Evolutionary conservation across 2,113 vertebrate species (phyloP), one percentile per base, ranked within the genome.

Genomic region (Amphiprion ocellaris): DNA sequence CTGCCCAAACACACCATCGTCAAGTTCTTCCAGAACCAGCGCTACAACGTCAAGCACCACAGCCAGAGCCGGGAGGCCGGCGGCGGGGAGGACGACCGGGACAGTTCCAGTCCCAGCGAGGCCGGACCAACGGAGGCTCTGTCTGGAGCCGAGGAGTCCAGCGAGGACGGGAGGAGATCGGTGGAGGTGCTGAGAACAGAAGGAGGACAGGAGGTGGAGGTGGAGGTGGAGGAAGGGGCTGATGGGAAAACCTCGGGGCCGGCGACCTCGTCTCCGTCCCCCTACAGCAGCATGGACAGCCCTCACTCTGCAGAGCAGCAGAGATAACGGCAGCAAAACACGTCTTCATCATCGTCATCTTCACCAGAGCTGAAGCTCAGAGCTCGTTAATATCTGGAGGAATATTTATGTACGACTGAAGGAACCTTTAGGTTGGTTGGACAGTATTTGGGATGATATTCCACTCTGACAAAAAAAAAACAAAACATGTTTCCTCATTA

Each of bases 21-120:
- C 85, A 99, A 98, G 93, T 99, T 99, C 95, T 99, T 99, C 93
- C 98, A 99, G 96, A 99, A 99, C 92, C 98, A 99, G 64, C 95
- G 97, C 71, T 99, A 99, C 93, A 97, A 99, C 0, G 97, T 98
- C 72, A 98, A 98, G 90, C 98, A 98, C 78, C 96, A 97, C 0
- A 96, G 93, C 80, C 96, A 96, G 86, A 88, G 95, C 92, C 95
- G 96, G 90, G 96, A 97, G 81, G 91, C 95, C 37, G 84, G 92
- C 4, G 47, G 74, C 39, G 89, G 70, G n/a, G 89, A 88, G 69
- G 87, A 87, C 1, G 84, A 83, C 44, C 1, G 41, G 12, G 89
- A 81, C 10, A 87, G 82, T 66, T 73, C 3, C 0, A 86, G 89
- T 41, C 87, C 85, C 37, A 71, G 66, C 4, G 96, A 96, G 39